Evolutionary conservation across 2,888 invertebrate genomes (phyloP).

Genomic region (Torymus auratus): DNA sequence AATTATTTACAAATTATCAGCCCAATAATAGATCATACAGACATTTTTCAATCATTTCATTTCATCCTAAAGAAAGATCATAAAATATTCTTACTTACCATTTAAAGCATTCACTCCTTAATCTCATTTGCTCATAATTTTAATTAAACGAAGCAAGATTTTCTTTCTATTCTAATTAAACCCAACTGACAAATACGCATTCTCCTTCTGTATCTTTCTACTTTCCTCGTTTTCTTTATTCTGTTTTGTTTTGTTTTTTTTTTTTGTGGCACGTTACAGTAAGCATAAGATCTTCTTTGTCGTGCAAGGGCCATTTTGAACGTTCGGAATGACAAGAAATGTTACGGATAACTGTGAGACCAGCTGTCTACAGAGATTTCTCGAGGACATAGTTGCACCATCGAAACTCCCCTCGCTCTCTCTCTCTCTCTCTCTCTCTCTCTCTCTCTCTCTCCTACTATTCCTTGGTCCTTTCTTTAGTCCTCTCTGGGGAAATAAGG

Average conservation of each 20-base stretch:
- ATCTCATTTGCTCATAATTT: no score
- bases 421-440: not conserved
- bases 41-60: no score
- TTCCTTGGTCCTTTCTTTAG: conserved; percentile 41
- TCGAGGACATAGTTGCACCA: conserved; percentile 6
- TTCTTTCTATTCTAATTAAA: no score
- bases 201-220: no score
- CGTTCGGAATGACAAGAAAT: conserved; percentile 13
- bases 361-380: conserved; percentile 36
- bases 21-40: no score
- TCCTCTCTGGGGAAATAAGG: conserved; percentile 53
- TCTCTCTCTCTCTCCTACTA: conserved; percentile 16
- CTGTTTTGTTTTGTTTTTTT: no score
- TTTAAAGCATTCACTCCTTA: no score
- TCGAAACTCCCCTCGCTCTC: not conserved
- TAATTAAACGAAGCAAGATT: no score
- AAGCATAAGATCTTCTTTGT: conserved; percentile 12
- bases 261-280: not conserved
- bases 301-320: conserved; percentile 18
- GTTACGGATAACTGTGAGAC: conserved; percentile 36
- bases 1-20: no score
- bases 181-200: not conserved
- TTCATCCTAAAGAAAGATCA: no score
- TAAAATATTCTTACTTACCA: no score
- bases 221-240: no score